A percentile compares a stretch with the other conserved stretches of the same genome.
Evolutionary conservation across 2,888 invertebrate genomes (phyloP).

Genomic region (Euplexia lucipara): DNA sequence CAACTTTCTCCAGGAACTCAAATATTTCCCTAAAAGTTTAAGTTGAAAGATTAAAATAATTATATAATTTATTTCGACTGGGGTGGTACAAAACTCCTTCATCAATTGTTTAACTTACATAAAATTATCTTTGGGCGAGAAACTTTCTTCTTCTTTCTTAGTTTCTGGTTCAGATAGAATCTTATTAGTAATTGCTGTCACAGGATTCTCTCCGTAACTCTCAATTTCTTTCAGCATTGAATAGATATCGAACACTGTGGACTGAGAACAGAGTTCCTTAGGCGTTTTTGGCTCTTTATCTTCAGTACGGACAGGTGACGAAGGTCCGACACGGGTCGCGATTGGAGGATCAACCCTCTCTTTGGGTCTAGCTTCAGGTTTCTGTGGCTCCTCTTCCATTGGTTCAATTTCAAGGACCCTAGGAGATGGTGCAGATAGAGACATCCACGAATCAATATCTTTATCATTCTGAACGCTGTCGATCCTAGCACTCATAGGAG

Average conservation of each 20-base stretch:
- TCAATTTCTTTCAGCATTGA: conserved; percentile 90
- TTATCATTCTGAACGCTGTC: conserved; percentile 85
- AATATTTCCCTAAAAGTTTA: conserved; percentile 91
- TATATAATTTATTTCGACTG: not conserved
- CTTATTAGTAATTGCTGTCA: conserved; percentile 69
- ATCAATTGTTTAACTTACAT: conserved; percentile 76
- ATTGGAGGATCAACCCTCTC: conserved; percentile 50
- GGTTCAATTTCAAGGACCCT: conserved; percentile 74
- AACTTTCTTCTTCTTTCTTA: conserved; percentile 72
- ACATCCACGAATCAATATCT: conserved; percentile 90
- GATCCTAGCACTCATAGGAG: conserved; percentile 84
- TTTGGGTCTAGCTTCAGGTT: conserved; percentile 48
- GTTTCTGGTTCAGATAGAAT: conserved; percentile 67
- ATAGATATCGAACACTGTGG: conserved; percentile 88
- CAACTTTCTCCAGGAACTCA: conserved; percentile 92
- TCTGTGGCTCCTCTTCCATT: conserved; percentile 52
- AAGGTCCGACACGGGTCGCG: not conserved
- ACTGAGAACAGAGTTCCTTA: conserved; percentile 78
- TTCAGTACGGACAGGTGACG: conserved; percentile 25
- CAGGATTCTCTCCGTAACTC: conserved; percentile 85
- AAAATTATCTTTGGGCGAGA: conserved; percentile 84
- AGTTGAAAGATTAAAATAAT: not conserved
- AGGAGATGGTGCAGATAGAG: conserved; percentile 83
- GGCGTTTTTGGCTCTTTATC: conserved; percentile 67
- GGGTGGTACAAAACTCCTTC: too few relatives aligned